phyloP scores from a whole-genome alignment of 30 jellyfish, hydroid and myxozoan species.

The Mastigias papua region DNA sequence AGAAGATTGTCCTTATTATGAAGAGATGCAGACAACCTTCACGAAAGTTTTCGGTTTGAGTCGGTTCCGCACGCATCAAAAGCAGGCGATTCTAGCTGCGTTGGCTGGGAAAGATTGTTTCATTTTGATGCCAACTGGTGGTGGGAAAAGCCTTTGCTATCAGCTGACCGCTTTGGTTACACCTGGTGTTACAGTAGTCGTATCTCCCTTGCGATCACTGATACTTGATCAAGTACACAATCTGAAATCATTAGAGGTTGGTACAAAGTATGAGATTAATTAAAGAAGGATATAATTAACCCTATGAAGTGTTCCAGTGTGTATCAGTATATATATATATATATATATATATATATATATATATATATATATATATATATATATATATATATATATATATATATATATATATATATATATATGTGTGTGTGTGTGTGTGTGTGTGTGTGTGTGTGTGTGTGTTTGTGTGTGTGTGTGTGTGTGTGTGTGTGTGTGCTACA shows the following conservation, averaged over 20 bases:
- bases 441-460: no score
- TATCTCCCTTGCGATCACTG: slow-evolving; percentile 97
- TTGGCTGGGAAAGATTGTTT: slow-evolving; percentile 92
- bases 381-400: no score
- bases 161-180: slow-evolving; percentile 98
- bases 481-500: no score
- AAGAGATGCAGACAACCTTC: slow-evolving; percentile 71
- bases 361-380: no score
- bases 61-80: slow-evolving; percentile 93
- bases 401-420: no score
- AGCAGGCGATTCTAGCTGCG: slow-evolving; percentile 96
- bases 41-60: slow-evolving; percentile 92
- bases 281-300: slow-evolving; percentile 60
- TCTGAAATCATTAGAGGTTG: slow-evolving; percentile 89
- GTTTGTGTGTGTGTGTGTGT: no score
- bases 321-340: no score
- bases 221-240: slow-evolving; percentile 96
- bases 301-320: background rate
- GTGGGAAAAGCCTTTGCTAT: slow-evolving; percentile 99
- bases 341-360: no score
- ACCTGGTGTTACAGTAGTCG: slow-evolving; percentile 96
- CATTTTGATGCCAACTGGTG: slow-evolving; percentile 99
- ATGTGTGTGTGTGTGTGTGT: no score
- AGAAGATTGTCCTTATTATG: slow-evolving; percentile 76
- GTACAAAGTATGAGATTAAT: background rate